A percentile compares a stretch with the other conserved stretches of the same genome.
Conservation (phyloP, 2,888 invertebrate genomes). For the Malachius bipustulatus region DNA sequence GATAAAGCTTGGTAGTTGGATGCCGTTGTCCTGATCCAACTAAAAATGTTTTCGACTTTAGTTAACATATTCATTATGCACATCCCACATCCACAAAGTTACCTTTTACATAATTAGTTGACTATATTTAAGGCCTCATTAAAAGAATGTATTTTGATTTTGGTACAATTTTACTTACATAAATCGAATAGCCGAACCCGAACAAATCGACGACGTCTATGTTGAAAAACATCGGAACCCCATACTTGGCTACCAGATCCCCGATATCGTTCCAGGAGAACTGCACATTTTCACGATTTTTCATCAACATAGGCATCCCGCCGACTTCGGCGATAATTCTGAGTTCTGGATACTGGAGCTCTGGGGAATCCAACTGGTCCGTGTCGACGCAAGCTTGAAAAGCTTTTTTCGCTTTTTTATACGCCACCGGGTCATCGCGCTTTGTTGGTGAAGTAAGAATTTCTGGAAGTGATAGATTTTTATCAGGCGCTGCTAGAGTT, state of each 20-base stretch:
- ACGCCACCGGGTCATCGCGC: constrained; percentile 26
- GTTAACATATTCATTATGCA: too few relatives aligned
- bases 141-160: too few relatives aligned
- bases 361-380: constrained; percentile 21
- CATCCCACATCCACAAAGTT: too few relatives aligned
- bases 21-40: constrained; percentile 19
- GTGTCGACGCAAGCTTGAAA: constrained; percentile 30
- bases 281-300: constrained; percentile 5
- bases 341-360: constrained; percentile 27
- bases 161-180: too few relatives aligned
- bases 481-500: too few relatives aligned
- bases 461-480: constrained; percentile 20
- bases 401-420: constrained; percentile 32
- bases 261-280: constrained; percentile 31
- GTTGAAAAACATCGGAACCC: constrained; percentile 32
- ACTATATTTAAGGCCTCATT: too few relatives aligned
- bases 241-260: constrained; percentile 30
- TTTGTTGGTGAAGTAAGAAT: constrained; percentile 24
- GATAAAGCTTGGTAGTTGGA: constrained; percentile 19
- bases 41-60: too few relatives aligned
- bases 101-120: too few relatives aligned
- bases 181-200: neutral
- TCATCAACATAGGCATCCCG: constrained; percentile 30
- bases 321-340: constrained; percentile 27
- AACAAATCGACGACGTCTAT: constrained; percentile 18